Percentiles rank a stretch among this genome's conserved stretches.
Conservation (phyloP, 2,113 vertebrate species). For the Brienomyrus brachyistius region DNA sequence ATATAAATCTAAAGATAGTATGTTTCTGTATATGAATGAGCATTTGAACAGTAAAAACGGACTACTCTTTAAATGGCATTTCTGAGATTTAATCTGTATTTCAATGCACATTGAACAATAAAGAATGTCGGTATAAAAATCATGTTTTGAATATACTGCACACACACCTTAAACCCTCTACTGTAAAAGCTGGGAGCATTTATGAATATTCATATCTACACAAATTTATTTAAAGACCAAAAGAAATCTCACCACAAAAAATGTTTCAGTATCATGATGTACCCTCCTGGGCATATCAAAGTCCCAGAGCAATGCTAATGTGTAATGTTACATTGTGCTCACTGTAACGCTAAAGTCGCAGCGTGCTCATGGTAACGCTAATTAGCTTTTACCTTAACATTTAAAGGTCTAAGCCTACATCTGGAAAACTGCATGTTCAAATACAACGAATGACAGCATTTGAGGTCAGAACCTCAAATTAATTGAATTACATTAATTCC, state of each 20-base stretch:
- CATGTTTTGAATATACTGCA: not conserved
- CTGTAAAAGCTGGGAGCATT: not conserved
- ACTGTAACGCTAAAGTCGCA: not conserved
- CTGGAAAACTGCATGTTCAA: not conserved
- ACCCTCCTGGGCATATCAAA: not conserved
- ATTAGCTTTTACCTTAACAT: not conserved
- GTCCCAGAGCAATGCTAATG: not conserved
- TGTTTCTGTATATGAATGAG: slow-evolving; percentile 14
- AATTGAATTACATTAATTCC: not conserved
- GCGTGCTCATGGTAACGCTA: no score
- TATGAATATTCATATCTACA: not conserved
- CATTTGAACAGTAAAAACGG: slow-evolving; percentile 18
- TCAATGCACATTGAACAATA: not conserved
- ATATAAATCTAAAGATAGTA: slow-evolving; percentile 16
- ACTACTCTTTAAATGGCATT: slow-evolving; percentile 16
- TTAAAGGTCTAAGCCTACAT: not conserved
- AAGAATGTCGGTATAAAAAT: slow-evolving; percentile 7
- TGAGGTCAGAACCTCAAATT: not conserved
- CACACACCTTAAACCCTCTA: not conserved
- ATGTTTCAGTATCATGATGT: not conserved
- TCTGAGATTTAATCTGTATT: slow-evolving; percentile 17
- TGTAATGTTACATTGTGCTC: not conserved
- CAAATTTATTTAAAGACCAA: not conserved
- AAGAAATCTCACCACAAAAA: not conserved
- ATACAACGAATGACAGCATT: not conserved